Conservation (phyloP, 1,140 invertebrate genomes). For the Drosophila littoralis region DNA sequence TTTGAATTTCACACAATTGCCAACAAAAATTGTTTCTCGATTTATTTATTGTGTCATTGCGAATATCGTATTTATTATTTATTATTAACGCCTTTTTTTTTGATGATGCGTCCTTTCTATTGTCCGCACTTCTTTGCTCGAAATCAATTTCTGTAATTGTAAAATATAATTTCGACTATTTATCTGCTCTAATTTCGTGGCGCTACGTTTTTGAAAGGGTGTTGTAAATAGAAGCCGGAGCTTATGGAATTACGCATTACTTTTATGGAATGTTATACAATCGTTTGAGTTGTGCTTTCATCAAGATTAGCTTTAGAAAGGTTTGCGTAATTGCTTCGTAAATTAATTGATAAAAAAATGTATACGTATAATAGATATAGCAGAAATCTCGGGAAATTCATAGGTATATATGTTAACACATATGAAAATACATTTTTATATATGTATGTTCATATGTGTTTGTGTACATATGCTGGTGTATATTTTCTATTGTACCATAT, state of each 20-base stretch:
- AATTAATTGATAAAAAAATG: constrained; percentile 12
- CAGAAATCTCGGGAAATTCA: no score
- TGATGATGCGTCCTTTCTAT: constrained; percentile 45
- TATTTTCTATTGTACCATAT: no score
- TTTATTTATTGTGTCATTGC: constrained; percentile 77
- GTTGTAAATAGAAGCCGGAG: constrained; percentile 45
- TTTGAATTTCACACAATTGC: constrained; percentile 41
- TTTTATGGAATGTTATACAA: constrained; percentile 53
- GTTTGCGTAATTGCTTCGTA: constrained; percentile 19
- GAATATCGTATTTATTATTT: constrained; percentile 48
- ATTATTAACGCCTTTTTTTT: constrained; percentile 27
- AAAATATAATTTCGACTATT: constrained; percentile 55
- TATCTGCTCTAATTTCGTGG: constrained; percentile 72
- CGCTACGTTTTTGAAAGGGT: constrained; percentile 27
- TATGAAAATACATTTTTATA: no score
- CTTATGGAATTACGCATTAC: constrained; percentile 53
- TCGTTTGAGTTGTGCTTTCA: constrained; percentile 20
- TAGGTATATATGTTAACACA: no score
- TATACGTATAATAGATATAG: no score
- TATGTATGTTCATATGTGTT: no score
- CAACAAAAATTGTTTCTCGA: constrained; percentile 44
- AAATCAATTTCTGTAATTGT: constrained; percentile 63
- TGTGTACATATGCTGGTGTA: no score
- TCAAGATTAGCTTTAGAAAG: constrained; percentile 13
- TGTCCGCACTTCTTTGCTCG: constrained; percentile 30